Base-by-base conservation (phyloP, 2,113 vertebrate genomes). In the Cromileptes altivelis region DNA sequence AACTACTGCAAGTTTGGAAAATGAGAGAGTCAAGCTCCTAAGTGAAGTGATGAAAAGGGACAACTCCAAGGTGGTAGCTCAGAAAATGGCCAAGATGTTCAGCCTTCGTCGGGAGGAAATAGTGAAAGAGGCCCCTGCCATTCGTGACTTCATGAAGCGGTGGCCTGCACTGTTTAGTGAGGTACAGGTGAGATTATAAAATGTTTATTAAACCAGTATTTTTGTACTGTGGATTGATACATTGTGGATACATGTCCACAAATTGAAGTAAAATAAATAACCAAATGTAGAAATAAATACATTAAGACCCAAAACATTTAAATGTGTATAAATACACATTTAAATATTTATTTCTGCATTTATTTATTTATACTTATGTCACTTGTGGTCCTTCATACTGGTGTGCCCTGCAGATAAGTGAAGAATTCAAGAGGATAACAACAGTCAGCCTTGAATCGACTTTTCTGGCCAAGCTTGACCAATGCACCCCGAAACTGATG, bases 31-130 rank as follows among this genome's bases (percentile, higher is more conserved):
- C 21, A n/a, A 56, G n/a, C n/a, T 56, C 55, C n/a, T 56, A 18
- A 23, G 12, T 56, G 55, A 25, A 25, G n/a, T 23, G 55, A 25
- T 56, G 53, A 23, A 55, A 56, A 25, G n/a, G n/a, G 55, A 56
- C n/a, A 56, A 56, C n/a, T 56, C n/a, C n/a, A 23, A 56, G 55
- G 55, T 56, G 55, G 55, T 56, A 23, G n/a, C 53, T 55, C 53
- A 55, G 53, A 55, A 55, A 55, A 25, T 56, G n/a, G 55, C 55
- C n/a, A 56, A 25, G 55, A 56, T n/a, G 2, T 56, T 56, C 55
- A 23, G 11, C n/a, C 55, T 56, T 56, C n/a, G 12, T 25, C 4
- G n/a, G n/a, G n/a, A 56, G 1, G 55, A 56, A 56, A 56, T 56
- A 23, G n/a, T 56, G n/a, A 23, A 56, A 23, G 55, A 56, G 23